Evolutionary conservation across 2,888 invertebrate genomes (phyloP).

Genomic region (Microctonus brassicae): DNA sequence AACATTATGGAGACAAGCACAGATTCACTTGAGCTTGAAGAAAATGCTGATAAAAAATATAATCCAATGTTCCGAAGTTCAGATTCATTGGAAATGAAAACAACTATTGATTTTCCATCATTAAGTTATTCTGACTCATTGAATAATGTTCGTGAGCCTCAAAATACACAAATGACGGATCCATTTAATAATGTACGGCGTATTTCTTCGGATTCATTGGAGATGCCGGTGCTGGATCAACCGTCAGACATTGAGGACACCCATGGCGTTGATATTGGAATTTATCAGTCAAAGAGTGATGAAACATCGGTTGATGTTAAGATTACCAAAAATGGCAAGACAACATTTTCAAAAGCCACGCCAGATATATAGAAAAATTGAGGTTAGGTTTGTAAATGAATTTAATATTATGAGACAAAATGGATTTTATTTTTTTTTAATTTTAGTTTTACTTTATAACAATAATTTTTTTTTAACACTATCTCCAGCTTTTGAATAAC

Average conservation of each 20-base stretch:
- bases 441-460: too few relatives aligned
- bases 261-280: constrained; percentile 16
- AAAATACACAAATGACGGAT: constrained; percentile 52
- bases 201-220: constrained; percentile 66
- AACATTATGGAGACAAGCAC: constrained; percentile 75
- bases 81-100: constrained; percentile 78
- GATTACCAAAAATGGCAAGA: constrained; percentile 51
- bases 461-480: too few relatives aligned
- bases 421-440: too few relatives aligned
- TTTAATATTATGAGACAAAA: too few relatives aligned
- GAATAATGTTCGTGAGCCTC: constrained; percentile 62
- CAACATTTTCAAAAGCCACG: constrained; percentile 49
- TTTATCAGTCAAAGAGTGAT: constrained; percentile 30
- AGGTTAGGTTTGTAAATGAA: too few relatives aligned
- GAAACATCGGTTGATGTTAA: constrained; percentile 50
- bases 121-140: constrained; percentile 65
- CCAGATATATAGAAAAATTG: constrained; percentile 53
- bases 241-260: constrained; percentile 50
- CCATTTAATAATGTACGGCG: constrained; percentile 57
- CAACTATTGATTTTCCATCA: constrained; percentile 68
- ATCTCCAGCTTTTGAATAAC: not conserved
- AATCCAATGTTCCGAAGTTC: constrained; percentile 75
- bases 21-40: constrained; percentile 75
- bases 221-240: constrained; percentile 59
- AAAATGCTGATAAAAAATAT: constrained; percentile 65